phyloP scores from a whole-genome alignment of 2,113 vertebrate species.

The Nyctibius bracteatus region DNA sequence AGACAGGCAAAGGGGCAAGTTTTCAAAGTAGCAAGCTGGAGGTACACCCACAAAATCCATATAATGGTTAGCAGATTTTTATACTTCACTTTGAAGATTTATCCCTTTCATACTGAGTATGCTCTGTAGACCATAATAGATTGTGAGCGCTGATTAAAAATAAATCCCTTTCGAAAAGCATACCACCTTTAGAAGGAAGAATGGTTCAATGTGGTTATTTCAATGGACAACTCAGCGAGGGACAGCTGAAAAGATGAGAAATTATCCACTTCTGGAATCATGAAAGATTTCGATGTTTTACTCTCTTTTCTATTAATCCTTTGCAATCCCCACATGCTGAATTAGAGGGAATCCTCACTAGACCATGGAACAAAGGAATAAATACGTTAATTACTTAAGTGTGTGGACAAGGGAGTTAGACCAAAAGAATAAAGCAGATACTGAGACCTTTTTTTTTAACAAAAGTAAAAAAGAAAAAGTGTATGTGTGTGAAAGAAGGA shows the following conservation, averaged over 20 bases:
- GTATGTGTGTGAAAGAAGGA: not conserved
- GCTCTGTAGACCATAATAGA: not conserved
- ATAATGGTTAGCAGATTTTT: slow-evolving; percentile 57
- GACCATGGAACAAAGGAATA: not conserved
- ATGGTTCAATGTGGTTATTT: not conserved
- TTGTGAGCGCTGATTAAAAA: slow-evolving; percentile 41
- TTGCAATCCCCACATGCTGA: not conserved
- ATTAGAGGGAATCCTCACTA: not conserved
- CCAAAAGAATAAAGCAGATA: not conserved
- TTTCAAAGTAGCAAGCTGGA: slow-evolving; percentile 38
- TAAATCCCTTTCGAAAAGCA: not conserved
- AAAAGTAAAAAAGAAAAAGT: not conserved
- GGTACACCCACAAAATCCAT: not conserved
- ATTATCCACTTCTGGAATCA: not conserved
- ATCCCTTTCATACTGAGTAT: slow-evolving; percentile 15
- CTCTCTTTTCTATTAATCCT: not conserved
- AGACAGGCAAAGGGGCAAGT: slow-evolving; percentile 29
- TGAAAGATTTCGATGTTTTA: not conserved
- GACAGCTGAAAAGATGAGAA: not conserved
- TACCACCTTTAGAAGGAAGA: not conserved
- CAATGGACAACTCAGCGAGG: not conserved
- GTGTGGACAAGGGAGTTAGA: not conserved
- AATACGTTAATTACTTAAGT: not conserved
- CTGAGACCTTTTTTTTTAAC: not conserved
- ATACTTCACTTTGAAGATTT: slow-evolving; percentile 24